Conservation (phyloP, 2,888 invertebrate genomes). For the Acleris emargana region DNA sequence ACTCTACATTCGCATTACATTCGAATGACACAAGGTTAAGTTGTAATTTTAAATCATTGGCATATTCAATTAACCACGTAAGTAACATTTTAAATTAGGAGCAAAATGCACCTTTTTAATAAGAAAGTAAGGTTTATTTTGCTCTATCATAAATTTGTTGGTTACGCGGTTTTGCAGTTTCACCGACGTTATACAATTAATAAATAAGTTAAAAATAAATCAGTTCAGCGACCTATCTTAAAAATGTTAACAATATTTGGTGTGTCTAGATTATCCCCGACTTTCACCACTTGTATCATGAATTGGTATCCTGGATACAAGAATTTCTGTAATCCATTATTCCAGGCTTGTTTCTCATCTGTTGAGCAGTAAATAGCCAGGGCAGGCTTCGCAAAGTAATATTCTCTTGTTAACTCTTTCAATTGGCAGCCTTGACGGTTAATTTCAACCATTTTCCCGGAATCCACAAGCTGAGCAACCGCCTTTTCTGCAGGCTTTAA, state of each 20-base stretch:
- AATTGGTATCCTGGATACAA: slow-evolving; percentile 42
- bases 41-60: too few relatives aligned
- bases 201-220: neutral
- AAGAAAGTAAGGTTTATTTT: too few relatives aligned
- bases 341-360: slow-evolving; percentile 36
- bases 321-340: slow-evolving; percentile 34
- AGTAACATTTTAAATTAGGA: too few relatives aligned
- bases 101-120: too few relatives aligned
- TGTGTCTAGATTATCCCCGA: slow-evolving; percentile 38
- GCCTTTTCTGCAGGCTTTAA: slow-evolving; percentile 38
- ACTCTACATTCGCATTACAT: too few relatives aligned
- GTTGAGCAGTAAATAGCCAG: slow-evolving; percentile 42
- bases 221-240: neutral
- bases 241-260: slow-evolving; percentile 35
- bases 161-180: too few relatives aligned
- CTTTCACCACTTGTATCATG: slow-evolving; percentile 38
- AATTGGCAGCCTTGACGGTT: slow-evolving; percentile 33
- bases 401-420: slow-evolving; percentile 41
- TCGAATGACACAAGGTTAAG: too few relatives aligned
- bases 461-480: slow-evolving; percentile 46
- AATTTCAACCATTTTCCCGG: slow-evolving; percentile 44
- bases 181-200: too few relatives aligned
- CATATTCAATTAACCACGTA: too few relatives aligned
- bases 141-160: too few relatives aligned
- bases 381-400: slow-evolving; percentile 38